Evolutionary conservation across 2,797 vertebrate species (phyloP).

Genomic region (Phrynocephalus guinanensis): DNA sequence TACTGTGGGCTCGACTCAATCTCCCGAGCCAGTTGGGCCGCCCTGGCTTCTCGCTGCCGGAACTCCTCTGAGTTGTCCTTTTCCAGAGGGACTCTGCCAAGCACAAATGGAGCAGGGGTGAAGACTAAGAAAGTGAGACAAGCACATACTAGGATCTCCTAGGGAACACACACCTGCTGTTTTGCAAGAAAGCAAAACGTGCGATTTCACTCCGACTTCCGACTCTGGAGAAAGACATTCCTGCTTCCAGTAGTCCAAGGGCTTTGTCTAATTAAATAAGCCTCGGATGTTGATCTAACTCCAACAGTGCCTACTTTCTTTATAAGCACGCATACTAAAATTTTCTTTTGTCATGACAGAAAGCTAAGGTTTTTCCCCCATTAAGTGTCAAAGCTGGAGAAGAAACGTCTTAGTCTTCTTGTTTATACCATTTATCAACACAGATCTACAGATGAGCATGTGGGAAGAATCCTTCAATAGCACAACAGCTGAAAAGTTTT

Average conservation of each 20-base stretch:
- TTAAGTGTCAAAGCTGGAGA: background rate
- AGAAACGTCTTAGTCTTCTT: background rate
- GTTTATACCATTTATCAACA: background rate
- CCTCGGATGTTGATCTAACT: background rate
- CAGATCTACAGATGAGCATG: background rate
- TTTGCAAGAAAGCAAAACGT: background rate
- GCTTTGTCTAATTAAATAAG: background rate
- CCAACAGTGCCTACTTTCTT: background rate
- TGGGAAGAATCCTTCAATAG: background rate
- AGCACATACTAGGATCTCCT: background rate
- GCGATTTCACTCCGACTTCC: background rate
- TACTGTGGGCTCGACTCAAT: slow-evolving; percentile 93
- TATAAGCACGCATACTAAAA: background rate
- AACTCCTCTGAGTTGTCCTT: slow-evolving; percentile 87
- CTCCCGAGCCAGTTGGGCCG: slow-evolving; percentile 87
- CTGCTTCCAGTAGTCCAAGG: background rate
- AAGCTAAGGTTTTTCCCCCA: background rate
- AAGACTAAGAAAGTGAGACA: background rate
- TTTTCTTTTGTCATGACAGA: background rate
- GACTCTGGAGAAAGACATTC: background rate
- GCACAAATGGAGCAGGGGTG: background rate
- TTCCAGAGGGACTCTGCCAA: slow-evolving; percentile 86
- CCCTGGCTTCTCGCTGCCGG: slow-evolving; percentile 89
- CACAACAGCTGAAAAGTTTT: no score
- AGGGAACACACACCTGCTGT: background rate